Base-by-base conservation (phyloP, 1,140 invertebrate species). In the Anthonomus grandis region DNA sequence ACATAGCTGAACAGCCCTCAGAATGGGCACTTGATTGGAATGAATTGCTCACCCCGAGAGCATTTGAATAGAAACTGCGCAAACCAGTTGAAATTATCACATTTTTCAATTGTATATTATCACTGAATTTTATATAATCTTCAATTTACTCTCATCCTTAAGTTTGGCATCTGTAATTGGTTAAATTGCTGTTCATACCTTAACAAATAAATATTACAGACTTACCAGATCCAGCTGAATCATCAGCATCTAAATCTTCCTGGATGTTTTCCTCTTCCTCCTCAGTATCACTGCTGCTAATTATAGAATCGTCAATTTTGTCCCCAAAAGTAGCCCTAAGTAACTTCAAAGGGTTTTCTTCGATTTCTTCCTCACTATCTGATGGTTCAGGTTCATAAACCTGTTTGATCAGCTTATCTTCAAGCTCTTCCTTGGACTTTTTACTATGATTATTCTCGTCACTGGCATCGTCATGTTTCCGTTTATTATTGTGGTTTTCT, bases 321-420 rank as follows among this genome's bases (percentile, higher is more conserved):
- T 64, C 61, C n/a, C 57, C 44, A 66, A 86, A 83, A 51, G 79
- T 81, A 1, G 78, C 76, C 21, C 83, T 64, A 49, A 86, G 71
- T 44, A 79, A 71, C 45, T 75, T 72, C 61, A 81, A 70, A 10
- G 75, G 71, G 75, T 84, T 74, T 21, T 15, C 6, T 12, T 39
- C 49, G 13, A 48, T 39, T 34, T 51, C 60, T 19, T 57, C 52
- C 37, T 67, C 65, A 52, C 52, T 59, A 41, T 65, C 62, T 44
- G 52, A 56, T 10, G 60, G n/a, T n/a, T 57, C 23, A 21, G 9
- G 18, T 49, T 41, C 18, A 22, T 23, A 21, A 53, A 37, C 13
- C 48, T 4, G 54, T 67, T 64, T 42, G n/a, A n/a, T n/a, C n/a
- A n/a, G n/a, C n/a, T n/a, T 54, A 45, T 10, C 45, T 41, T 52